Conservation (phyloP, 2,113 vertebrate genomes). For the Empidonax alnorum region DNA sequence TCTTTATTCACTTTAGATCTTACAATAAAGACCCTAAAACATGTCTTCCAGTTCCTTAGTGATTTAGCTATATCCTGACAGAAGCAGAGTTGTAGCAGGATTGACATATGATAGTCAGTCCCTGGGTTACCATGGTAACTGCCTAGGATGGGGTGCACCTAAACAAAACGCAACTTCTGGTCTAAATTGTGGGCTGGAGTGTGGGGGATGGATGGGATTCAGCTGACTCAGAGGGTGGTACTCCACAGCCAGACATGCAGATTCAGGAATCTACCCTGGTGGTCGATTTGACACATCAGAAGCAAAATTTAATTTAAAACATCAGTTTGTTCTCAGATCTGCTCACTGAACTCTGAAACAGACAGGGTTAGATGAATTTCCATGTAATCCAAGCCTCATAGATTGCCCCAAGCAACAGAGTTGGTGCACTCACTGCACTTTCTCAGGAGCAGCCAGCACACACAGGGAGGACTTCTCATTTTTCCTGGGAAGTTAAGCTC, state of each 20-base stretch:
- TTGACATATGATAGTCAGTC: neutral
- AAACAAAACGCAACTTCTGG: neutral
- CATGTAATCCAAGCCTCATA: fast-evolving
- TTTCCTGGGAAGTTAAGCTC: neutral
- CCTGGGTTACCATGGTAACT: slow-evolving; percentile 32
- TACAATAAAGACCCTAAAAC: neutral
- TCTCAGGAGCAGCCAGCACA: neutral
- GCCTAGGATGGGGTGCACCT: neutral
- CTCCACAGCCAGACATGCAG: neutral
- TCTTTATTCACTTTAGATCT: neutral
- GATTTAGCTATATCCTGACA: neutral
- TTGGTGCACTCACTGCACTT: neutral
- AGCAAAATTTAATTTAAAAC: neutral
- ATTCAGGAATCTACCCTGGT: neutral
- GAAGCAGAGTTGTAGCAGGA: neutral
- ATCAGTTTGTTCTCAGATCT: neutral
- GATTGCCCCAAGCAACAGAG: neutral
- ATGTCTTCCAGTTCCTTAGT: neutral
- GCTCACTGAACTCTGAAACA: neutral
- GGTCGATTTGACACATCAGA: neutral
- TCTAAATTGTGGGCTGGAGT: neutral
- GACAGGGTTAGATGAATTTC: neutral
- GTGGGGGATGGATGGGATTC: neutral
- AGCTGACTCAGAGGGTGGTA: neutral
- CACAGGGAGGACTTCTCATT: neutral